These are phyloP conservation scores for Chaitophorus viminalis DNA, from an alignment of 2,888 invertebrate genomes.

Conservation along the genomic window DNA sequence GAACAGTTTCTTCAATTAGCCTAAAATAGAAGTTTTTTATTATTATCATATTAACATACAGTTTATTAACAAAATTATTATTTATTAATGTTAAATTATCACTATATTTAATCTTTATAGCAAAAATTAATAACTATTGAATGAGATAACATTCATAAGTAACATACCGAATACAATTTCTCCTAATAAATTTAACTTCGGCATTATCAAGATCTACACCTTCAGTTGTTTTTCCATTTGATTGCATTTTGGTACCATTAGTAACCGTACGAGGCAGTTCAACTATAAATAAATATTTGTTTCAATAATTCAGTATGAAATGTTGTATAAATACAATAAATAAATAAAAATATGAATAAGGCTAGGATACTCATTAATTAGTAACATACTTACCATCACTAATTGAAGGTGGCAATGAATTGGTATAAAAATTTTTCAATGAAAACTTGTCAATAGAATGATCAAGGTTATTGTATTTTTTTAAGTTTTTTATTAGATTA, in stretches of 20 bases:
- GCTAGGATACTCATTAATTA: too few species aligned
- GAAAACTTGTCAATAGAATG: slow-evolving; percentile 80
- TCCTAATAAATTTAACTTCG: slow-evolving; percentile 47
- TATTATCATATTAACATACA: neutral
- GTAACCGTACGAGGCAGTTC: slow-evolving; percentile 42
- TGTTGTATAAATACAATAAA: neutral
- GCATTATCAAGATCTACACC: slow-evolving; percentile 33
- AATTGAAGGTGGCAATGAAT: slow-evolving; percentile 86
- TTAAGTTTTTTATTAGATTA: slow-evolving; percentile 72
- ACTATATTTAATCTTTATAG: too few species aligned
- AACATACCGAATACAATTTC: slow-evolving; percentile 42
- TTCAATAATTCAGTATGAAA: neutral
- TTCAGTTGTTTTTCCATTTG: slow-evolving; percentile 44
- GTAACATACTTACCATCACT: slow-evolving; percentile 68
- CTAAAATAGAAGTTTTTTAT: slow-evolving; percentile 66
- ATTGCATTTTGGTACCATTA: slow-evolving; percentile 46
- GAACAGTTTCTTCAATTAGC: slow-evolving; percentile 74
- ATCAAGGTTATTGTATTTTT: slow-evolving; percentile 76
- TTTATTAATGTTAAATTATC: too few species aligned
- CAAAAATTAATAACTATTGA: too few species aligned
- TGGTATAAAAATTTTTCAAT: slow-evolving; percentile 55
- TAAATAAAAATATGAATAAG: neutral
- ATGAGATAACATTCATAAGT: too few species aligned
- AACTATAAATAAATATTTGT: slow-evolving; percentile 31
- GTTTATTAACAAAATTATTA: too few species aligned